These are phyloP conservation scores for Chloebia gouldiae DNA, from an alignment of 2,113 vertebrate genomes.

Conservation along the genomic window DNA sequence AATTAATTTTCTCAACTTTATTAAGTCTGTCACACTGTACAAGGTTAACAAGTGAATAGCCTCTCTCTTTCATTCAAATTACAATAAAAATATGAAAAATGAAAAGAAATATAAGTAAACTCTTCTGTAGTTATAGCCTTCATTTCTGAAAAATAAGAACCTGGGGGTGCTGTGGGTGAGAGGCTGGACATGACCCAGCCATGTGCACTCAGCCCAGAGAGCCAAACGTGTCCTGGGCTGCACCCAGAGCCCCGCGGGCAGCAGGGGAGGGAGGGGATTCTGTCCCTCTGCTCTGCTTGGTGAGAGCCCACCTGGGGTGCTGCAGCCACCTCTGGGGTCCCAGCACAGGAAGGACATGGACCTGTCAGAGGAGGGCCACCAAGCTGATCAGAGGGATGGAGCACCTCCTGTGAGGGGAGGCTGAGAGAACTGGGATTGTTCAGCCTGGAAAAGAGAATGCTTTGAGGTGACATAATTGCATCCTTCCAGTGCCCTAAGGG, in stretches of 20 bases:
- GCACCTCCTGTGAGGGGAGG: accelerated
- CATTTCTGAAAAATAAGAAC: not conserved
- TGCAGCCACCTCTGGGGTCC: not conserved
- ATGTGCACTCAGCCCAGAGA: not conserved
- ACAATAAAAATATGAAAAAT: not conserved
- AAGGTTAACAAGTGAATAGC: not conserved
- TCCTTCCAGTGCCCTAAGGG: not conserved
- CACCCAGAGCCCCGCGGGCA: not conserved
- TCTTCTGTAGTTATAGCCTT: not conserved
- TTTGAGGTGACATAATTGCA: not conserved
- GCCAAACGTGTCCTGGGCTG: not conserved
- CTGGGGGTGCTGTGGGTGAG: accelerated
- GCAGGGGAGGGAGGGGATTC: not conserved
- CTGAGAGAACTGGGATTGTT: accelerated
- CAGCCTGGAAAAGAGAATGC: not conserved
- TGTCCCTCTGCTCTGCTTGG: not conserved
- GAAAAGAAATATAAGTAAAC: not conserved
- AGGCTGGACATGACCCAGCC: not conserved
- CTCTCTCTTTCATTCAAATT: not conserved
- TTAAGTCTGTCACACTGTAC: not conserved
- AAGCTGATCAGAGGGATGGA: accelerated
- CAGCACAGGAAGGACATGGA: not conserved
- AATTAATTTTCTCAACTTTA: not conserved
- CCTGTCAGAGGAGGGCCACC: not conserved
- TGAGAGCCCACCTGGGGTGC: not conserved